Percentiles rank a stretch among this genome's conserved stretches.
Conservation (phyloP, 2,888 invertebrate genomes). For the Helobdella robusta region DNA sequence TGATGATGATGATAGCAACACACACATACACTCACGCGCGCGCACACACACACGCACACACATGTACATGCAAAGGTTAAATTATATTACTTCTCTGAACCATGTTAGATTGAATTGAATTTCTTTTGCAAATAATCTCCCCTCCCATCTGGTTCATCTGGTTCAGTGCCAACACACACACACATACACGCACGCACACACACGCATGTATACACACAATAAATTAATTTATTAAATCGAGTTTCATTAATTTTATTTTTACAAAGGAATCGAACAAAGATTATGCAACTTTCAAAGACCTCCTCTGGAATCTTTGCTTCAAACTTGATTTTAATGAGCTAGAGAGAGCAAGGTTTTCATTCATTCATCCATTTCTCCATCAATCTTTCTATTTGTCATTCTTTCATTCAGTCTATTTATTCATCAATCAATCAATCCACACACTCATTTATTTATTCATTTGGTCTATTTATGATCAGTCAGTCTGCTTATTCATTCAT, state of each 20-base stretch:
- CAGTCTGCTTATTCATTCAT: background rate
- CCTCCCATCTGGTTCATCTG: too few species aligned
- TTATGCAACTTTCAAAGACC: slow-evolving; percentile 46
- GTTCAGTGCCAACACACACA: too few species aligned
- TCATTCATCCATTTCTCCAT: background rate
- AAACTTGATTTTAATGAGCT: slow-evolving; percentile 45
- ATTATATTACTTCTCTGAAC: too few species aligned
- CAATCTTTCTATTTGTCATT: background rate
- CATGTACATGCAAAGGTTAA: slow-evolving; percentile 3
- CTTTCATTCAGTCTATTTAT: background rate
- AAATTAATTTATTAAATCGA: background rate
- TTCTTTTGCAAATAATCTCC: too few species aligned
- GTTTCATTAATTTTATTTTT: background rate
- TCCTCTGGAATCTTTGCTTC: slow-evolving; percentile 48
- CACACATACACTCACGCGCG: background rate
- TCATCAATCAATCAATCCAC: background rate
- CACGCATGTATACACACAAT: background rate
- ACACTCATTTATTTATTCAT: background rate
- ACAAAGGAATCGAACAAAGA: slow-evolving; percentile 46
- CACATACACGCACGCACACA: slow-evolving; percentile 7
- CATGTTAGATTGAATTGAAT: too few species aligned
- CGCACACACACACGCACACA: slow-evolving; percentile 9
- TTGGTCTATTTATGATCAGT: background rate
- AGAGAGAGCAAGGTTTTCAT: slow-evolving; percentile 46
- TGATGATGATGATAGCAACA: background rate